Percentiles rank a stretch among this genome's conserved stretches.
phyloP scores from a whole-genome alignment of 2,797 vertebrate species.

The Loriculus beryllinus region DNA sequence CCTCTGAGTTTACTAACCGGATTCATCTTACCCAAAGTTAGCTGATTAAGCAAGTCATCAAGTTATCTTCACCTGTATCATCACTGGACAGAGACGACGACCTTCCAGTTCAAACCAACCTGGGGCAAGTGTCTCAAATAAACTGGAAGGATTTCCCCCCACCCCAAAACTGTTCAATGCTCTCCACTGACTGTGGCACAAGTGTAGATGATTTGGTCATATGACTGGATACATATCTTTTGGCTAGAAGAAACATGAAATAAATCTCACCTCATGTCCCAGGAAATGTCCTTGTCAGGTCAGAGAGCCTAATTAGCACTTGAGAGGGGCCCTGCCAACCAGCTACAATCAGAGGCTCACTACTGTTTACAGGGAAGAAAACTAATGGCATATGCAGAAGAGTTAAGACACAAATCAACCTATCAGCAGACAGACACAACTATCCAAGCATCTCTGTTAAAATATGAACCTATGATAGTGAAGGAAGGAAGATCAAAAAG shows the following conservation, averaged over 20 bases:
- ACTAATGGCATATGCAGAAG: not conserved
- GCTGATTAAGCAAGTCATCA: not conserved
- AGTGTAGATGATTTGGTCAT: not conserved
- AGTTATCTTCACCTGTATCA: not conserved
- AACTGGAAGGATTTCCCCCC: not conserved
- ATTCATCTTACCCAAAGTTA: not conserved
- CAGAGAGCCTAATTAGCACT: not conserved
- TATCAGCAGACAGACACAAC: accelerated
- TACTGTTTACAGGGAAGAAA: not conserved
- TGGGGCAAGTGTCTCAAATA: not conserved
- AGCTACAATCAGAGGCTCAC: not conserved
- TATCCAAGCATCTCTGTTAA: not conserved
- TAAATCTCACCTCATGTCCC: not conserved
- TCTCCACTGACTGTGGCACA: not conserved
- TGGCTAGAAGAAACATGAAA: not conserved
- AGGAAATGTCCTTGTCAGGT: not conserved
- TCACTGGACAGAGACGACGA: not conserved
- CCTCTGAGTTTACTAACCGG: not conserved
- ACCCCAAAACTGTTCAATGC: accelerated
- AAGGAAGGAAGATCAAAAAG: not conserved
- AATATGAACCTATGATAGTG: not conserved
- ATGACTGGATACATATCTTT: not conserved
- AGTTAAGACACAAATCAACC: not conserved
- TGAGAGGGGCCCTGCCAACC: not conserved
- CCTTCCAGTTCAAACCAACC: not conserved